A percentile compares a stretch with the other conserved stretches of the same genome.
phyloP scores from a whole-genome alignment of 2,797 vertebrate genomes.

The Danio kyathit region DNA sequence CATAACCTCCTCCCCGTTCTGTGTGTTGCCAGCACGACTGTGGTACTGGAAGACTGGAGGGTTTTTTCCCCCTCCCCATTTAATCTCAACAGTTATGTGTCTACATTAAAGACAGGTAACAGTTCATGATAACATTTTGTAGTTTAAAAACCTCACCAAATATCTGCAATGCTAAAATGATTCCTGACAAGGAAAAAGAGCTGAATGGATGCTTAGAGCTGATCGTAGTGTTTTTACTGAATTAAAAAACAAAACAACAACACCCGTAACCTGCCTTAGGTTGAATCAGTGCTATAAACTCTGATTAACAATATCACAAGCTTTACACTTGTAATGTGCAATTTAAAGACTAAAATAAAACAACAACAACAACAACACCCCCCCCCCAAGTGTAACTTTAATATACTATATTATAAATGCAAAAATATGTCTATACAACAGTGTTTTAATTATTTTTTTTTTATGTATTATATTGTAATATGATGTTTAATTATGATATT shows the following conservation, averaged over 20 bases:
- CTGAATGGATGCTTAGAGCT: background rate
- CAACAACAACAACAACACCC: too few relatives aligned
- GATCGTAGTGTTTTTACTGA: background rate
- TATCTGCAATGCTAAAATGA: background rate
- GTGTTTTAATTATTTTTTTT: background rate
- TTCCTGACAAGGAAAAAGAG: background rate
- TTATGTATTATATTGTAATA: too few relatives aligned
- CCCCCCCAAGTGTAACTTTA: too few relatives aligned
- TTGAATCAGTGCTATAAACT: background rate
- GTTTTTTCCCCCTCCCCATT: slow-evolving; percentile 48
- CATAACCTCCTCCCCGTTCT: slow-evolving; percentile 65
- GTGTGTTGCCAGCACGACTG: slow-evolving; percentile 70
- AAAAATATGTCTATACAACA: background rate
- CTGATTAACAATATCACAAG: background rate
- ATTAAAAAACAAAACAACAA: too few relatives aligned
- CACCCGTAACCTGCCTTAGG: too few relatives aligned
- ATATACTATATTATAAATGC: background rate
- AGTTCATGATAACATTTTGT: background rate
- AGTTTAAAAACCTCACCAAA: too few relatives aligned
- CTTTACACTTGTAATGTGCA: background rate
- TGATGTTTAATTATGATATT: too few relatives aligned
- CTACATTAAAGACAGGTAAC: background rate
- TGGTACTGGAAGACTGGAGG: slow-evolving; percentile 66
- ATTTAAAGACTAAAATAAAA: background rate
- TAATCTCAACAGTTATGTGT: background rate